Evolutionary conservation across 2,888 invertebrate species (phyloP).

Genomic region (Matsumyia berberina): DNA sequence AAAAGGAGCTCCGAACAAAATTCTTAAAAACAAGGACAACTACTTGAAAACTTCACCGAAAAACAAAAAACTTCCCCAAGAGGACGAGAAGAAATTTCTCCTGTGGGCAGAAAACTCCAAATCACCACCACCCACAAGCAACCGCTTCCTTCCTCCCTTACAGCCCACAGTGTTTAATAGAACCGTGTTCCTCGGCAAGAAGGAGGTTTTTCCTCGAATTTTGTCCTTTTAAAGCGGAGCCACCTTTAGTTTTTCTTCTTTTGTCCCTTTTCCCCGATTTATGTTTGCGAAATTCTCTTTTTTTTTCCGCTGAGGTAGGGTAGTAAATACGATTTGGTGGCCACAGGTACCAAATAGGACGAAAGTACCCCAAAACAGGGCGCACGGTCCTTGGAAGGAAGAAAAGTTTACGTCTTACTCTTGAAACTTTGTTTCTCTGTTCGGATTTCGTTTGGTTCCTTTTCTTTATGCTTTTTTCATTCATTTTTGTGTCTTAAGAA

Average conservation of each 20-base stretch:
- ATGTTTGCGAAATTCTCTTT: not conserved
- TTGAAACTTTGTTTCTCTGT: constrained; percentile 26
- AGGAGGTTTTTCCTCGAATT: not conserved
- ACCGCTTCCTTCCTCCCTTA: not conserved
- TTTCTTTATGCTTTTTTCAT: not conserved
- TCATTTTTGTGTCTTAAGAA: constrained; percentile 20
- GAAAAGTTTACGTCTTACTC: constrained; percentile 58
- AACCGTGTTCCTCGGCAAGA: not conserved
- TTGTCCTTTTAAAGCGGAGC: not conserved
- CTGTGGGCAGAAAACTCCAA: constrained; percentile 8
- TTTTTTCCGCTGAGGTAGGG: not conserved
- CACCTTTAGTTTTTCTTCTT: not conserved
- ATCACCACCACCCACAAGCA: not conserved
- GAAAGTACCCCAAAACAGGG: constrained; percentile 11
- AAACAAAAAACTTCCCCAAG: constrained; percentile 3
- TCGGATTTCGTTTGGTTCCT: not conserved
- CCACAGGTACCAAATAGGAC: constrained; percentile 44
- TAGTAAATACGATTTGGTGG: constrained; percentile 67
- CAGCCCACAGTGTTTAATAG: not conserved
- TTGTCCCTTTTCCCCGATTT: not conserved
- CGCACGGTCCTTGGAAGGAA: constrained; percentile 3
- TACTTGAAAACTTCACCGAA: constrained; percentile 61
- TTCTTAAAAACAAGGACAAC: constrained; percentile 69
- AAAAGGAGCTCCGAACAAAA: constrained; percentile 24
- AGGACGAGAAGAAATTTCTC: not conserved